Conservation (phyloP, 1,140 invertebrate genomes). For the Copidosoma floridanum region DNA sequence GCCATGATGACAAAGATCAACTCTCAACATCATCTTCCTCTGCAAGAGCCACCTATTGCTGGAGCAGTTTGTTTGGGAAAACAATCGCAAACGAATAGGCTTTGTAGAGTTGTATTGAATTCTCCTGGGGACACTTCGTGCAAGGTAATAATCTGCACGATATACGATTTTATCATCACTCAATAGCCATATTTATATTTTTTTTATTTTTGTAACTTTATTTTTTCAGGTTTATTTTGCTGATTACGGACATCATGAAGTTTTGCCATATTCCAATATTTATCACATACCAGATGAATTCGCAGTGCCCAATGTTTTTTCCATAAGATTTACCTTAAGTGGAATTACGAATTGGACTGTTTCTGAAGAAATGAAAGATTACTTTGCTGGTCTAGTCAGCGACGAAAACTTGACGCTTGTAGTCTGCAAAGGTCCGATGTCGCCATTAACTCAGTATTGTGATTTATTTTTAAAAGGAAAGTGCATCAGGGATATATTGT, state of each 20-base stretch:
- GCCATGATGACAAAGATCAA: slow-evolving; percentile 70
- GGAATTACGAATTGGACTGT: slow-evolving; percentile 67
- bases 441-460: slow-evolving; percentile 71
- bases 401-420: slow-evolving; percentile 62
- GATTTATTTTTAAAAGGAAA: slow-evolving; percentile 62
- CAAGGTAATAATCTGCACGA: slow-evolving; percentile 19
- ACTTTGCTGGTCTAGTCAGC: slow-evolving; percentile 67
- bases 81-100: slow-evolving; percentile 63
- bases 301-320: slow-evolving; percentile 55
- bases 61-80: slow-evolving; percentile 72
- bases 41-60: slow-evolving; percentile 65
- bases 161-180: no score
- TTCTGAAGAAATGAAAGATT: slow-evolving; percentile 65
- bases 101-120: slow-evolving; percentile 73
- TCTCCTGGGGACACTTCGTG: slow-evolving; percentile 60
- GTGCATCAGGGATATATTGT: slow-evolving; percentile 60
- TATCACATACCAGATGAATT: slow-evolving; percentile 64
- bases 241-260: slow-evolving; percentile 74
- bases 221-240: slow-evolving; percentile 70
- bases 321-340: slow-evolving; percentile 69
- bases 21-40: slow-evolving; percentile 47
- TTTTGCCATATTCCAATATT: slow-evolving; percentile 66
- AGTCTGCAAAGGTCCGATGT: slow-evolving; percentile 65
- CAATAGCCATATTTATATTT: not conserved
- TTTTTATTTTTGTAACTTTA: slow-evolving; percentile 18